Conservation (phyloP, 2,113 vertebrate genomes). For the Ginglymostoma cirratum region DNA sequence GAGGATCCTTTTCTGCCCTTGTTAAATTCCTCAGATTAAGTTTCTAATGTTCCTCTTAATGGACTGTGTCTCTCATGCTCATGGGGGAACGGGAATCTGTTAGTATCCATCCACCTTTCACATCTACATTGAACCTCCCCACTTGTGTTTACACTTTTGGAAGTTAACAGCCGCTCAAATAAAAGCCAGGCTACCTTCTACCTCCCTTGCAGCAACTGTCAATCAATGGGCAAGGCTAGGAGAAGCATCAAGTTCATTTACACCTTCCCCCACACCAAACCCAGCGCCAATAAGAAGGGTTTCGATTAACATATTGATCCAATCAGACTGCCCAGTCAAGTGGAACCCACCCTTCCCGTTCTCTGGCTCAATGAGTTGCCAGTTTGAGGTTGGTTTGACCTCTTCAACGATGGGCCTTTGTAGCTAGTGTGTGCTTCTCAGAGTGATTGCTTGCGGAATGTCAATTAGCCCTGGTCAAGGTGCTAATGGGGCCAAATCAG, state of each 20-base stretch:
- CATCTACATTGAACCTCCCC: background rate
- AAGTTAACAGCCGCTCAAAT: background rate
- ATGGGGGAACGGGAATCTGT: background rate
- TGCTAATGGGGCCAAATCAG: slow-evolving; percentile 48
- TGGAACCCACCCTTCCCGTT: background rate
- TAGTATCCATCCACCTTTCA: background rate
- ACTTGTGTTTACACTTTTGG: background rate
- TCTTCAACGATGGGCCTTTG: no score
- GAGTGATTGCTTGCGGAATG: slow-evolving; percentile 47
- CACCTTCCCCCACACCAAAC: slow-evolving; percentile 59
- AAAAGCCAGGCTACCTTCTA: background rate
- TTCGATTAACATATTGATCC: slow-evolving; percentile 45
- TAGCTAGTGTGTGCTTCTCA: slow-evolving; percentile 44
- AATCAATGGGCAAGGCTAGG: background rate
- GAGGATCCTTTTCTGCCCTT: no score
- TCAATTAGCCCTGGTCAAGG: slow-evolving; percentile 53
- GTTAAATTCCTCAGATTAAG: background rate
- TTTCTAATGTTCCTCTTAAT: background rate
- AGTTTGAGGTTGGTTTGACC: background rate
- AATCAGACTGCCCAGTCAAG: background rate
- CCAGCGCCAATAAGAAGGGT: slow-evolving; percentile 60
- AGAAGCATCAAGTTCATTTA: slow-evolving; percentile 71
- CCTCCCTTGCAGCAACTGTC: background rate
- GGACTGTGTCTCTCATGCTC: no score
- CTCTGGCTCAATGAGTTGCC: no score